Base-by-base conservation (phyloP, 1,140 invertebrate genomes). In the Drosophila athabasca region DNA sequence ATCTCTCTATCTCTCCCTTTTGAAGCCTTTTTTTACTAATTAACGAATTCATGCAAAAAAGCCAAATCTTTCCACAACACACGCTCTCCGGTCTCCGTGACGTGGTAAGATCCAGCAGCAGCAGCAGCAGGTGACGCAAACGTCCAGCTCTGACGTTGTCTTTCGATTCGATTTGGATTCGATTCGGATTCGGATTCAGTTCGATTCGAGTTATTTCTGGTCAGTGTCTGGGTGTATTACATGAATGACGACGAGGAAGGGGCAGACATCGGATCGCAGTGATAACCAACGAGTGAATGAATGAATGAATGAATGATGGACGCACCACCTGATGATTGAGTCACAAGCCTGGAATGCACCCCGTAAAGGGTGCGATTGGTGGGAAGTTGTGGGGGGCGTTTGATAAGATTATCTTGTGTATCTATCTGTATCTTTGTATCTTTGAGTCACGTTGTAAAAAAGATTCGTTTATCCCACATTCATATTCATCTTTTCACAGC, bases 21-120 rank as follows among this genome's bases (percentile, higher is more conserved):
- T 8, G 24, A 35, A 53, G 49, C 61, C 57, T 49, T 39, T 39
- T 39, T 57, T 44, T 70, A n/a, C n/a, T n/a, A 59, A 87, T 85
- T 85, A 85, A 85, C 80, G 59, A 83, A 76, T 58, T 19, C 60
- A 45, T 79, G 80, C 67, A 65, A 84, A 83, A 75, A 51, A 31
- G 54, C 15, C 48, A 57, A 70, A 66, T 69, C 67, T 69, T 70
- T 70, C 67, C 67, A 69, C 11, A 39, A 39, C 35, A 39, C 35
- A 39, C 45, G 46, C 65, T 35, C 41, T 19, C 43, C 45, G 46
- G 51, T 35, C 41, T 19, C 43, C 15, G 8, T 31, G 53, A 13
- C 15, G 57, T 48, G 17, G 44, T 41, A 19, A 19, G 17, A 19
- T 19, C 17, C 17, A 19, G 17, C 17, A 62, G 41, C 26, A 54